Evolutionary conservation across 2,113 vertebrate species (phyloP).

Genomic region (Mionectes macconnelli): DNA sequence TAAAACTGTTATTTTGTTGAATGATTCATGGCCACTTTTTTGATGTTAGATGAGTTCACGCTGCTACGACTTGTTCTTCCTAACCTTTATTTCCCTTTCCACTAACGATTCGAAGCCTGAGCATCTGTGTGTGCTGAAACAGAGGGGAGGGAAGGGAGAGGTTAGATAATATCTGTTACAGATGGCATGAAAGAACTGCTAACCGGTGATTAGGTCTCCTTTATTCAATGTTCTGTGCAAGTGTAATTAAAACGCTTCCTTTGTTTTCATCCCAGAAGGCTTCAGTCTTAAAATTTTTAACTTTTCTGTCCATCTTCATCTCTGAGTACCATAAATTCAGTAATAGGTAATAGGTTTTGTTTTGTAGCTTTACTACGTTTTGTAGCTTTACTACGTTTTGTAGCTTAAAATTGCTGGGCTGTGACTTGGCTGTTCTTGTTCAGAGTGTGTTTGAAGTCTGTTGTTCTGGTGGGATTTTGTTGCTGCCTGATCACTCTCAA

Average conservation of each 20-base stretch:
- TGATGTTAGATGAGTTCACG: not conserved
- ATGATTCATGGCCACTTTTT: not conserved
- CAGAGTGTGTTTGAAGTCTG: not conserved
- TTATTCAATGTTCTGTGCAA: not conserved
- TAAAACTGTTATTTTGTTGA: not conserved
- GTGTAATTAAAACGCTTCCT: not conserved
- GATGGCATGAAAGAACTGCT: not conserved
- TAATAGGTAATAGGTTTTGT: not conserved
- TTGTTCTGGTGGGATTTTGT: not conserved
- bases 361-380: not conserved
- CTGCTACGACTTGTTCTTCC: not conserved
- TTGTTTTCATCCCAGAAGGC: not conserved
- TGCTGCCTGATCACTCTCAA: not conserved
- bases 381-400: too few species aligned
- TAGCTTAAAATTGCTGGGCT: not conserved
- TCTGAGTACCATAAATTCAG: not conserved
- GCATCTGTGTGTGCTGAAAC: not conserved
- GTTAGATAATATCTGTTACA: not conserved
- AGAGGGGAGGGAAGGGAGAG: not conserved
- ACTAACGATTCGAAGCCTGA: not conserved
- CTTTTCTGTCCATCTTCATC: not conserved
- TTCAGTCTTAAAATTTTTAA: not conserved
- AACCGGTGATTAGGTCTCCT: not conserved
- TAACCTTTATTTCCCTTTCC: not conserved
- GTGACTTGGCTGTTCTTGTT: not conserved